Conservation (phyloP, 2,797 vertebrate species). For the Okamejei kenojei region DNA sequence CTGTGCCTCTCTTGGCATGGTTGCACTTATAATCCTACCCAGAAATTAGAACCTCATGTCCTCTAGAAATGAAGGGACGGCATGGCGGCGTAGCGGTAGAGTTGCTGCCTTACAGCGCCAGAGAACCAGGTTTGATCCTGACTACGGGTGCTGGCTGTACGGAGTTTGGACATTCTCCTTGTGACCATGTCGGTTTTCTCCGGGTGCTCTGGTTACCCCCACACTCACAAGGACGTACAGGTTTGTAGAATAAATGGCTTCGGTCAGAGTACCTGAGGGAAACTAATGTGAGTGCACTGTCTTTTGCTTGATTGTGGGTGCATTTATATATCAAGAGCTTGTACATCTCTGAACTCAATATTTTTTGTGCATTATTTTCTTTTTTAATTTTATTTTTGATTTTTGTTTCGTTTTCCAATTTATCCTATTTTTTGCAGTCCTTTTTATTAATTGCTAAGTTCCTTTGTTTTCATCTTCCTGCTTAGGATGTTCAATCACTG, state of each 20-base stretch:
- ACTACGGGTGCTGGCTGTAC: too few relatives aligned
- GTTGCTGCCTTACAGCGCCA: too few relatives aligned
- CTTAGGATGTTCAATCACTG: background rate
- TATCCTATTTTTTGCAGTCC: background rate
- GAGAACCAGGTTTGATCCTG: too few relatives aligned
- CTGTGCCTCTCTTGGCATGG: background rate
- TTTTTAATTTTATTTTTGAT: background rate
- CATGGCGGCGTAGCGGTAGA: too few relatives aligned
- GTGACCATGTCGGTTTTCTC: too few relatives aligned
- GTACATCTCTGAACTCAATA: background rate
- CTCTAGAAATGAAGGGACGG: background rate
- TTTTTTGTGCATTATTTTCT: background rate
- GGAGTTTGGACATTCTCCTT: too few relatives aligned
- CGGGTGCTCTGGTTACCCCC: too few relatives aligned
- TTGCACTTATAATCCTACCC: background rate
- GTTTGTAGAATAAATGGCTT: background rate
- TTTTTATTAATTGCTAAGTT: background rate
- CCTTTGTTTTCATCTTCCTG: background rate
- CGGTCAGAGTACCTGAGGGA: background rate
- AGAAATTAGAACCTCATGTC: background rate
- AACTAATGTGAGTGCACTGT: background rate
- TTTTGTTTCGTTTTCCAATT: background rate
- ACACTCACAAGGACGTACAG: too few relatives aligned
- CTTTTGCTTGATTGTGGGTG: background rate
- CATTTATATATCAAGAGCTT: background rate